These are phyloP conservation scores for Phaethornis superciliosus DNA, from an alignment of 2,113 vertebrate genomes.

Conservation along the genomic window DNA sequence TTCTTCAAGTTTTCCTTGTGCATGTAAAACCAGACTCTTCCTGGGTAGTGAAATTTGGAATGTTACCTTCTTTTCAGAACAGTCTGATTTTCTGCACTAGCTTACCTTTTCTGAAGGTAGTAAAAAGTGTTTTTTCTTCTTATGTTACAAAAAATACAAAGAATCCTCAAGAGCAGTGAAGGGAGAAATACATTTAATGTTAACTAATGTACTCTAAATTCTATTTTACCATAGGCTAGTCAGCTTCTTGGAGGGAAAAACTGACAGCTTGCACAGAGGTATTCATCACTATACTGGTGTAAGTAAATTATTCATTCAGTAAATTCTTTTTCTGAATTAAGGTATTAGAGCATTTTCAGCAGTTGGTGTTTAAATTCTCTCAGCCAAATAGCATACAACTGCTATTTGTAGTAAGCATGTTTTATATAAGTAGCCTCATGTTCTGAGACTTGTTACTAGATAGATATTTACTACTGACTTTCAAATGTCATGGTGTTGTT, in stretches of 20 bases:
- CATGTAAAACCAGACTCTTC: neutral
- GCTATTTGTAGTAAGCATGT: neutral
- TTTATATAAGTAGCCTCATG: neutral
- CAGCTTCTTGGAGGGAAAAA: conserved; percentile 89
- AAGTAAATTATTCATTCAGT: conserved; percentile 57
- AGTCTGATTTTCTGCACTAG: neutral
- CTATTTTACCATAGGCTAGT: conserved; percentile 75
- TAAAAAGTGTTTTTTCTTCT: neutral
- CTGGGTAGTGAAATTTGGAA: neutral
- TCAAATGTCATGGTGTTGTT: neutral
- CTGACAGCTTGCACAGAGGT: conserved; percentile 86
- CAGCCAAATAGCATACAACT: neutral
- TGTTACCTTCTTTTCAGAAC: neutral
- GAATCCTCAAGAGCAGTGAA: neutral
- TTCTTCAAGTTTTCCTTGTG: neutral
- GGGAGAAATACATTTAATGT: neutral
- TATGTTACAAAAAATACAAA: neutral
- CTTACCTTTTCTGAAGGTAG: neutral
- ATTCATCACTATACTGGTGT: conserved; percentile 93
- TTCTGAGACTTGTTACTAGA: neutral
- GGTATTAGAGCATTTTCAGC: neutral
- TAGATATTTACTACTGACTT: neutral
- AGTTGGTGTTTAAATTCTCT: neutral
- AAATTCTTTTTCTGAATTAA: conserved; percentile 2
- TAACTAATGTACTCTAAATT: neutral